Evolutionary conservation across 2,797 vertebrate genomes (phyloP).

Genomic region (Arctocebus calabarensis): DNA sequence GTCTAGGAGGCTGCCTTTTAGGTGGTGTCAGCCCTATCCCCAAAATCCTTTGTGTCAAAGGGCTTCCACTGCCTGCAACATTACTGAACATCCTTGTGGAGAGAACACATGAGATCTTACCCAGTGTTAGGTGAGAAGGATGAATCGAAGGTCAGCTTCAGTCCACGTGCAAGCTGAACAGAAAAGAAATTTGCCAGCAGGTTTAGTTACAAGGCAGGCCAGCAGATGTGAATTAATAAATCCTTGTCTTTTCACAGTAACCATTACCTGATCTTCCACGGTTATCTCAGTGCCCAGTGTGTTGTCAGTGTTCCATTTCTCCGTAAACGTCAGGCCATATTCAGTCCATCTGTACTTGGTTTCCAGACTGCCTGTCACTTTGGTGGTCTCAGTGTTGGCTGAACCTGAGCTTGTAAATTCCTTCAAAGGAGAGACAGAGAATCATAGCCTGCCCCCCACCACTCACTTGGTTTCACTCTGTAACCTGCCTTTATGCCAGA

Average conservation of each 20-base stretch:
- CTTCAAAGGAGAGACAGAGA: constrained; percentile 84
- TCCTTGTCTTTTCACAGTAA: accelerated
- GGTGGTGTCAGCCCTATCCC: too few relatives aligned
- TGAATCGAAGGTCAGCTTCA: constrained; percentile 98
- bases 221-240: accelerated
- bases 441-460: not conserved
- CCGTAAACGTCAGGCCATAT: constrained; percentile 96
- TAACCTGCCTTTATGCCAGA: not conserved
- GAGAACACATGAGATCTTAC: constrained; percentile 88
- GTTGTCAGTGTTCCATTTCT: constrained; percentile 99
- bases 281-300: constrained; percentile 97
- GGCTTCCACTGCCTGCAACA: not conserved
- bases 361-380: constrained; percentile 96
- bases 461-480: not conserved
- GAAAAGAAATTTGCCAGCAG: constrained; percentile 81
- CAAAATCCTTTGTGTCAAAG: not conserved
- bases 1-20: not conserved
- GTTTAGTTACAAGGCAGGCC: constrained; percentile 36
- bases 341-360: constrained; percentile 98
- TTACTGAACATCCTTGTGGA: not conserved
- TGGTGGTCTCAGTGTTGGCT: constrained; percentile 97
- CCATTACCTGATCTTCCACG: constrained; percentile 94
- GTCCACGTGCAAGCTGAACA: constrained; percentile 93
- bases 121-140: constrained; percentile 99
- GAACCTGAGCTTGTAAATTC: constrained; percentile 98